A percentile compares a stretch with the other conserved stretches of the same genome.
These are phyloP conservation scores for Gymnosoma rotundatum DNA, from an alignment of 2,888 invertebrate genomes.

Conservation along the genomic window DNA sequence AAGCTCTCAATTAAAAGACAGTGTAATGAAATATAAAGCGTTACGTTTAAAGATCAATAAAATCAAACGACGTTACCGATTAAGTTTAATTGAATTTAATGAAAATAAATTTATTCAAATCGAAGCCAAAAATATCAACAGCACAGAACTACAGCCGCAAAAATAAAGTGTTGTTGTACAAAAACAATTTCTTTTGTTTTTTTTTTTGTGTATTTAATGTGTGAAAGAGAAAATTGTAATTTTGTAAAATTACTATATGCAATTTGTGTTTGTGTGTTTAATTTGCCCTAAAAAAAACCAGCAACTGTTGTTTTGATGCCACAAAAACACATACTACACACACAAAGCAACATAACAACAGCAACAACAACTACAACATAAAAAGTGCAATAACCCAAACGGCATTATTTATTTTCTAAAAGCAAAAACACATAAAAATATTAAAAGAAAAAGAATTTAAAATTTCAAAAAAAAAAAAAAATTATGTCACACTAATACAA, in stretches of 20 bases:
- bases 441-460: background rate
- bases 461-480: constrained; percentile 9
- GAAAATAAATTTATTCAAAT: constrained; percentile 71
- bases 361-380: background rate
- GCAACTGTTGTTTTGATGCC: constrained; percentile 39
- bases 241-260: constrained; percentile 1
- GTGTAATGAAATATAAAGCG: constrained; percentile 68
- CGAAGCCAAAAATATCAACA: constrained; percentile 20
- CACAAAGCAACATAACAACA: constrained; percentile 11
- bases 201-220: background rate
- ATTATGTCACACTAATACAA: constrained; percentile 42
- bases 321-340: constrained; percentile 33
- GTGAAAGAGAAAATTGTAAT: background rate
- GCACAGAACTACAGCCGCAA: constrained; percentile 24
- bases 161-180: background rate
- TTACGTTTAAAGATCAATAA: constrained; percentile 63
- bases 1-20: constrained; percentile 30
- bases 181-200: background rate
- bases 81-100: constrained; percentile 72
- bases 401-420: constrained; percentile 31
- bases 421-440: constrained; percentile 9
- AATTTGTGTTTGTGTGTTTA: constrained; percentile 4
- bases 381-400: constrained; percentile 66
- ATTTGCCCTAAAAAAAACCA: constrained; percentile 52
- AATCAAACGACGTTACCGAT: constrained; percentile 68